These are phyloP conservation scores for Euproctis similis DNA, from an alignment of 2,888 invertebrate species.

Conservation along the genomic window DNA sequence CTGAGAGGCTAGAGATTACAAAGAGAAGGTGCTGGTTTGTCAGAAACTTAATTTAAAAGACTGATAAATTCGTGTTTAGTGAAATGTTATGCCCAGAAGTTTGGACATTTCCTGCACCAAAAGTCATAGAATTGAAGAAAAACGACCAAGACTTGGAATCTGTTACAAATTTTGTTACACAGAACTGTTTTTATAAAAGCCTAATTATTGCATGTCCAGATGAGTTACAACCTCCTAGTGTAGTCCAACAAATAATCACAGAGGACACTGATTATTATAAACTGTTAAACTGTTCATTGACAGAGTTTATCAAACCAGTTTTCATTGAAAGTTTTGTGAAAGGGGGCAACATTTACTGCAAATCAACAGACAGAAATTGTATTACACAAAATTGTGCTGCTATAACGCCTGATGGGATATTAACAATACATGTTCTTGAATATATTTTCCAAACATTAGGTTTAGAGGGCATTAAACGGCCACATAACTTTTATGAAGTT, in stretches of 20 bases:
- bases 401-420: conserved; percentile 50
- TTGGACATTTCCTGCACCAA: conserved; percentile 51
- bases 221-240: conserved; percentile 41
- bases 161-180: conserved; percentile 31
- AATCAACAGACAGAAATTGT: conserved; percentile 45
- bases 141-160: conserved; percentile 30
- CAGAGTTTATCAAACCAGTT: conserved; percentile 42
- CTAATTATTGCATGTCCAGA: conserved; percentile 56
- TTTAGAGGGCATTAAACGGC: conserved; percentile 50
- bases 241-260: conserved; percentile 38
- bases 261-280: conserved; percentile 58
- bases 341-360: conserved; percentile 47
- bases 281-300: conserved; percentile 37
- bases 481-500: conserved; percentile 48
- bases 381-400: conserved; percentile 51
- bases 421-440: conserved; percentile 47
- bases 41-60: too few species aligned
- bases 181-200: conserved; percentile 57
- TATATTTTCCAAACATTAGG: conserved; percentile 58
- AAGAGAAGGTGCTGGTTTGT: too few species aligned
- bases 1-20: too few species aligned
- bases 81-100: conserved; percentile 58
- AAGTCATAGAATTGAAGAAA: conserved; percentile 36
- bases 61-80: too few species aligned
- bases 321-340: conserved; percentile 58